Percentiles rank a stretch among this genome's conserved stretches.
phyloP scores from a whole-genome alignment of 2,888 invertebrate species.

The Nezara viridula region DNA sequence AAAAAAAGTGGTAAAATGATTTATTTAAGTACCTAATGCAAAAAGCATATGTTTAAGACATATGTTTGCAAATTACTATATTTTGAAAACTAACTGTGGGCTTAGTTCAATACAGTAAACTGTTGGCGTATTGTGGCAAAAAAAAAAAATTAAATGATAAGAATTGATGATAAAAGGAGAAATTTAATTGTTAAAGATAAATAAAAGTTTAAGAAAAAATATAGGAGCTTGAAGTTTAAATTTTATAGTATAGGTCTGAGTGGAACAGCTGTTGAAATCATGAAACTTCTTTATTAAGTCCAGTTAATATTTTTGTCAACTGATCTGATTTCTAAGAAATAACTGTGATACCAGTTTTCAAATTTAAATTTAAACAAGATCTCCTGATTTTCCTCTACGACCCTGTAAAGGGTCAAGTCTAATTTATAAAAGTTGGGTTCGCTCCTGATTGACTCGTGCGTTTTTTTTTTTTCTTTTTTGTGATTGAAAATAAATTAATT shows the following conservation, averaged over 20 bases:
- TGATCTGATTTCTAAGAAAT: not conserved
- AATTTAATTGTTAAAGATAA: not conserved
- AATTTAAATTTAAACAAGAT: not conserved
- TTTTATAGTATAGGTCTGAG: not conserved
- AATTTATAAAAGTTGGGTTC: not conserved
- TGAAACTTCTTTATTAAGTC: not conserved
- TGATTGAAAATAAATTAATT: too few relatives aligned
- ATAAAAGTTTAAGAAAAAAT: not conserved
- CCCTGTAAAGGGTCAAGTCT: not conserved
- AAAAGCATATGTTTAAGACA: not conserved
- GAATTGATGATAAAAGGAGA: not conserved
- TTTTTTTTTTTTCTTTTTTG: not conserved
- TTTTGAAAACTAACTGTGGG: not conserved
- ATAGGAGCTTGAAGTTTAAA: not conserved
- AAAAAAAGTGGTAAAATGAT: not conserved
- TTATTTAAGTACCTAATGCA: not conserved
- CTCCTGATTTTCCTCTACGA: not conserved
- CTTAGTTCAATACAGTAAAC: not conserved
- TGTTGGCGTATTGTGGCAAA: not conserved
- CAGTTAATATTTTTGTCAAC: not conserved
- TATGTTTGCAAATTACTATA: not conserved
- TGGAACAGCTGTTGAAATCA: not conserved
- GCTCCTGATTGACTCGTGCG: accelerated
- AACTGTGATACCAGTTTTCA: not conserved
- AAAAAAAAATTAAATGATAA: not conserved